Percentiles rank a stretch among this genome's conserved stretches.
Conservation (phyloP, 2,113 vertebrate genomes). For the Thryonomys swinderianus region DNA sequence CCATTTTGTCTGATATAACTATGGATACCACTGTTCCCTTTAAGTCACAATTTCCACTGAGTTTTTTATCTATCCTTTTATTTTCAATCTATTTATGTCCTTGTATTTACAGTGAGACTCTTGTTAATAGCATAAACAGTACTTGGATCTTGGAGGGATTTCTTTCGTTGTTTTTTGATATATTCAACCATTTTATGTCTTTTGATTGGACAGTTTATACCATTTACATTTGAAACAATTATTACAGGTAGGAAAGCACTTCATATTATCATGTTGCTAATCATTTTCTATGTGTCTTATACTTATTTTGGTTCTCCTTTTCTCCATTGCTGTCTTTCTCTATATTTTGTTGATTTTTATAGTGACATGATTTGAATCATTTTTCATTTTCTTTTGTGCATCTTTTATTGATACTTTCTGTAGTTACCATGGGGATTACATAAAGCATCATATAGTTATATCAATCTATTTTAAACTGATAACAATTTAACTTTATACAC, state of each 20-base stretch:
- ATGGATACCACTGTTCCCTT: not conserved
- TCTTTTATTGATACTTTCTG: conserved; percentile 27
- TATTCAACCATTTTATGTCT: not conserved
- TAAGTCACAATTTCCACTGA: not conserved
- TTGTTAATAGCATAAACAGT: not conserved
- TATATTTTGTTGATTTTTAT: not conserved
- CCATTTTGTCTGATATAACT: not conserved
- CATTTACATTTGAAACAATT: conserved; percentile 32
- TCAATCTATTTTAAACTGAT: conserved; percentile 18
- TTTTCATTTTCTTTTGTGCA: conserved; percentile 24
- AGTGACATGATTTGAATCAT: not conserved
- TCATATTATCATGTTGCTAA: not conserved
- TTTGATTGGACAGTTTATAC: conserved; percentile 17
- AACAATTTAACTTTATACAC: conserved; percentile 8
- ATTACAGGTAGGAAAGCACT: not conserved
- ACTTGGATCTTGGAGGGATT: not conserved
- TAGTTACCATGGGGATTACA: conserved; percentile 3
- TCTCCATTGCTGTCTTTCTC: not conserved
- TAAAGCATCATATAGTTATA: conserved; percentile 4
- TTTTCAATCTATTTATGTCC: not conserved
- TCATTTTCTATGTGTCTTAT: not conserved
- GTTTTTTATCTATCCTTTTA: not conserved
- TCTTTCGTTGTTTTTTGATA: not conserved
- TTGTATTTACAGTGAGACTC: not conserved
- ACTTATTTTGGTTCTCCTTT: not conserved